These are phyloP conservation scores for Mycteria americana DNA, from an alignment of 2,797 vertebrate species.

Conservation along the genomic window DNA sequence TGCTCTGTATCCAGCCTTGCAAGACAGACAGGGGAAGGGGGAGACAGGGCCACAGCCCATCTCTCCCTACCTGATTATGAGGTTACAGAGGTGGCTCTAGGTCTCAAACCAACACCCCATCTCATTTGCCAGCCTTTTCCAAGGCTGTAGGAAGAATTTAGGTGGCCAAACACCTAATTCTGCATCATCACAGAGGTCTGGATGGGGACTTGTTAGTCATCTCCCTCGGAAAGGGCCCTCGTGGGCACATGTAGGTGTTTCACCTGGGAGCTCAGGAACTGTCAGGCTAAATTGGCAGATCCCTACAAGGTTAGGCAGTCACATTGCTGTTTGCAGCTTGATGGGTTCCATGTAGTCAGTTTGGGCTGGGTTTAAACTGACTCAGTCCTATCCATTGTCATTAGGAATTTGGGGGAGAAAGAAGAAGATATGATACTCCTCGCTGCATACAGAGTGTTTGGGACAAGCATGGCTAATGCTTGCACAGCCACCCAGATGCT, in stretches of 20 bases:
- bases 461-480: not conserved
- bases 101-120: not conserved
- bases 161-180: not conserved
- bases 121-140: not conserved
- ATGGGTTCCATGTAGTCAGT: not conserved
- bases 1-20: not conserved
- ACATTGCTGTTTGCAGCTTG: not conserved
- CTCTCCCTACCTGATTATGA: not conserved
- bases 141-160: not conserved
- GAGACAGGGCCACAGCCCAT: not conserved
- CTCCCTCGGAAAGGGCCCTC: not conserved
- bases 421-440: not conserved
- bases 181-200: not conserved
- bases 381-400: not conserved
- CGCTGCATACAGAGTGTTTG: not conserved
- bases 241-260: rapidly evolving
- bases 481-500: not conserved
- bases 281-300: not conserved
- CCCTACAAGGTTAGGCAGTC: not conserved
- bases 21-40: not conserved
- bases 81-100: not conserved
- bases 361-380: not conserved
- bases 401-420: not conserved
- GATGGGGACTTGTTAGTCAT: not conserved
- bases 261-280: not conserved